A percentile compares a stretch with the other conserved stretches of the same genome.
phyloP scores from a whole-genome alignment of 1,140 invertebrate genomes.

The Homarus americanus region DNA sequence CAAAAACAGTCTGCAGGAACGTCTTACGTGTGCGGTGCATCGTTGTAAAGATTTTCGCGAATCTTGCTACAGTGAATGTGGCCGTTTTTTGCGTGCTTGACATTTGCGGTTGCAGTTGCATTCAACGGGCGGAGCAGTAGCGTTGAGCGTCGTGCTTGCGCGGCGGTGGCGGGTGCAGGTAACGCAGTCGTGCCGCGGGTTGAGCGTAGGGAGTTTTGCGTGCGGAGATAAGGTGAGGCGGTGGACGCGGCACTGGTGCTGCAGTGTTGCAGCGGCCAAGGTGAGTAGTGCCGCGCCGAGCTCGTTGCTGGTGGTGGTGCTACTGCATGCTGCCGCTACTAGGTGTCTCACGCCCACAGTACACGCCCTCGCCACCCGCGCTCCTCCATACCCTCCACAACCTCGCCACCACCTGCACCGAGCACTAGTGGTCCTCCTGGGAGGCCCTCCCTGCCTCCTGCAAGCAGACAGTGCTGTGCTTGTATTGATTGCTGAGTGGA shows the following conservation, averaged over 20 bases:
- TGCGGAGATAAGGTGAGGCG: constrained; percentile 58
- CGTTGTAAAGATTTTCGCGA: background rate
- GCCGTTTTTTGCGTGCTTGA: constrained; percentile 2
- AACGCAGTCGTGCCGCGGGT: constrained; percentile 45
- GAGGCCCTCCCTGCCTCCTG: constrained; percentile 59
- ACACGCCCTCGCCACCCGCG: constrained; percentile 19
- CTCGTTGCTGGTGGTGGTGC: constrained; percentile 46
- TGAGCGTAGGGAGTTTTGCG: constrained; percentile 65
- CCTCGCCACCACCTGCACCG: constrained; percentile 44
- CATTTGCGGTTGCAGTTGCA: constrained; percentile 49
- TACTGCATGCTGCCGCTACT: constrained; percentile 56
- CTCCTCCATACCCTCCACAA: constrained; percentile 19
- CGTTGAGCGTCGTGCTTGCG: constrained; percentile 56
- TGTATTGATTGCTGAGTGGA: constrained; percentile 71
- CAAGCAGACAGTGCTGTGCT: constrained; percentile 67
- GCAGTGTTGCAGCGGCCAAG: constrained; percentile 66
- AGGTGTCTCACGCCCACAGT: constrained; percentile 57
- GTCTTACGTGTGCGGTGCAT: background rate
- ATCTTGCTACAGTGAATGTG: constrained; percentile 1
- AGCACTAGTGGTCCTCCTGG: constrained; percentile 55
- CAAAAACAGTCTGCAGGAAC: background rate
- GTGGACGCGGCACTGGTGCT: constrained; percentile 51
- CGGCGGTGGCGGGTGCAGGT: constrained; percentile 51
- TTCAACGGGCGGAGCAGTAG: constrained; percentile 46
- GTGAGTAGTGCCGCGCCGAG: constrained; percentile 63